A percentile compares a stretch with the other conserved stretches of the same genome.
Evolutionary conservation across 1,140 invertebrate genomes (phyloP).

Genomic region (Apocrypta bakeri): DNA sequence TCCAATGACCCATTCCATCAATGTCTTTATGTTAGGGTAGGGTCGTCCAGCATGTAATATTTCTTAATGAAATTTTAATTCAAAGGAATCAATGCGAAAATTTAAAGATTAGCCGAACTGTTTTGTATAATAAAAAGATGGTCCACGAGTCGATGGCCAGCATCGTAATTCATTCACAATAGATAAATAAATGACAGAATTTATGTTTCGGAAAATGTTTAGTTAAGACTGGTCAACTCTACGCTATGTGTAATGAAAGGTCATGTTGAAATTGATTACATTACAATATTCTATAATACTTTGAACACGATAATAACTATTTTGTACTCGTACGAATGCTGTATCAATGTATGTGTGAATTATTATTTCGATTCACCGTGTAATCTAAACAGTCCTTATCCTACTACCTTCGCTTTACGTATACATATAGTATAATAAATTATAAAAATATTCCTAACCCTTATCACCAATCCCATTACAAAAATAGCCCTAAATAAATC

Average conservation of each 20-base stretch:
- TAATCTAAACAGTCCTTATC: background rate
- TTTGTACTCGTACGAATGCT: background rate
- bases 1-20: too few relatives aligned
- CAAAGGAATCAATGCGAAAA: too few relatives aligned
- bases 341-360: background rate
- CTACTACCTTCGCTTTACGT: background rate
- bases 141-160: too few relatives aligned
- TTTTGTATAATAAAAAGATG: too few relatives aligned
- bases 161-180: too few relatives aligned
- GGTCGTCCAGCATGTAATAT: too few relatives aligned
- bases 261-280: background rate
- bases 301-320: background rate
- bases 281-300: background rate
- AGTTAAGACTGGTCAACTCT: too few relatives aligned
- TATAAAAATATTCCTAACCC: background rate
- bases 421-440: background rate
- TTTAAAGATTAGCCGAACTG: too few relatives aligned
- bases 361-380: background rate
- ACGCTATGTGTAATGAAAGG: background rate
- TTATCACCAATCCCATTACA: background rate
- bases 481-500: background rate
- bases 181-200: too few relatives aligned
- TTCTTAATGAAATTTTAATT: too few relatives aligned
- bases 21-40: too few relatives aligned
- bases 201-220: too few relatives aligned